phyloP scores from a whole-genome alignment of 1,140 invertebrate genomes.

The Bactericera cockerelli region DNA sequence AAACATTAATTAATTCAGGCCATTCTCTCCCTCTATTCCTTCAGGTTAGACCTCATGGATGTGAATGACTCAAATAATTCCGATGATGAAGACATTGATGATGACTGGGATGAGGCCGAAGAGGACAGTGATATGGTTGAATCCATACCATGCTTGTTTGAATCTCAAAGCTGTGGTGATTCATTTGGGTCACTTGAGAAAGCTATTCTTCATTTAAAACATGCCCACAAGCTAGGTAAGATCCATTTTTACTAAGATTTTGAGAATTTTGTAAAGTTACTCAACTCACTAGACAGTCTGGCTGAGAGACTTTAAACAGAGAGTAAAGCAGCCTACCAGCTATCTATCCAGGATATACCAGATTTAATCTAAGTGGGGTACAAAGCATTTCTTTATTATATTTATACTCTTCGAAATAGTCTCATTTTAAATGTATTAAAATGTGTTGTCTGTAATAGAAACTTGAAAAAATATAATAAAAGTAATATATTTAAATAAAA shows the following conservation, averaged over 20 bases:
- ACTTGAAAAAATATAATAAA: too few species aligned
- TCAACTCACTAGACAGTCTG: not conserved
- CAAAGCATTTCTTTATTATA: not conserved
- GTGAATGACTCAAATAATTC: not conserved
- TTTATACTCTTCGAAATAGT: too few species aligned
- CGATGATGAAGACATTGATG: not conserved
- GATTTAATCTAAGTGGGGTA: not conserved
- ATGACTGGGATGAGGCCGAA: not conserved
- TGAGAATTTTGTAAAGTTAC: not conserved
- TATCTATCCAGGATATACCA: not conserved
- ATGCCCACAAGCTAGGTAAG: not conserved
- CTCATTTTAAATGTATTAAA: too few species aligned
- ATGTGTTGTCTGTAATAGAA: too few species aligned
- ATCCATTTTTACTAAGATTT: not conserved
- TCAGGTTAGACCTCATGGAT: not conserved
- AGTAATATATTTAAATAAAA: too few species aligned
- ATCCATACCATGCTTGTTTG: not conserved
- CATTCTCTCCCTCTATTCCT: too few species aligned
- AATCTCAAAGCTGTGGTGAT: not conserved
- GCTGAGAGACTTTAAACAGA: not conserved
- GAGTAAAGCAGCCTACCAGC: not conserved
- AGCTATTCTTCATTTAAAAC: slow-evolving; percentile 5
- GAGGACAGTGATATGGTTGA: not conserved
- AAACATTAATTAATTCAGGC: too few species aligned
- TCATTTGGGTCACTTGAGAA: not conserved